These are phyloP conservation scores for Spodoptera picta DNA, from an alignment of 2,888 invertebrate genomes.

Conservation along the genomic window DNA sequence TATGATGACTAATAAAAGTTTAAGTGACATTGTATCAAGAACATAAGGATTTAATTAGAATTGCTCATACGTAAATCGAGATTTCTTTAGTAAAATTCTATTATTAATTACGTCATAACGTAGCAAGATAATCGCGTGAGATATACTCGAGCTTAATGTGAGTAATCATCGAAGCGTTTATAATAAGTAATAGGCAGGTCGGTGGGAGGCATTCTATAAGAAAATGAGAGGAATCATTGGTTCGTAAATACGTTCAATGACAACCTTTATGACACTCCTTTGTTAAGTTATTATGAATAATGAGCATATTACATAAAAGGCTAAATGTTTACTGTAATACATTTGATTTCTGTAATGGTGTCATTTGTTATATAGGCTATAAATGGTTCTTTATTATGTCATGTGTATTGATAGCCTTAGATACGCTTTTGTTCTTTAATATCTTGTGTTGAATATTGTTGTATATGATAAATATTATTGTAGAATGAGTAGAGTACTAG, in stretches of 20 bases:
- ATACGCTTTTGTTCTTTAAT: too few species aligned
- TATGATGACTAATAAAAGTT: too few species aligned
- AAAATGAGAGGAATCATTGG: constrained; percentile 70
- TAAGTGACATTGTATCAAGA: too few species aligned
- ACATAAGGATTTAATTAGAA: too few species aligned
- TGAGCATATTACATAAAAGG: constrained; percentile 32
- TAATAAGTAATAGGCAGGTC: constrained; percentile 61
- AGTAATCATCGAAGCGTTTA: constrained; percentile 68
- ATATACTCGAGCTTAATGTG: constrained; percentile 61
- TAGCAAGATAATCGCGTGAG: constrained; percentile 56
- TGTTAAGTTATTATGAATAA: constrained; percentile 46
- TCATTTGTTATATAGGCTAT: constrained; percentile 25
- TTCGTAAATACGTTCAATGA: constrained; percentile 66
- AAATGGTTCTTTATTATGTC: constrained; percentile 12
- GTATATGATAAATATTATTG: background rate
- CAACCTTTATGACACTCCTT: constrained; percentile 48
- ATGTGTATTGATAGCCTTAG: constrained; percentile 7
- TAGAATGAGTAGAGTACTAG: too few species aligned
- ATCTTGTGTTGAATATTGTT: constrained; percentile 19
- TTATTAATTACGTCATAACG: constrained; percentile 13
- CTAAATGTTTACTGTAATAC: constrained; percentile 30
- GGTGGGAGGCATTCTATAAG: constrained; percentile 67
- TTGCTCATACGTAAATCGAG: too few species aligned
- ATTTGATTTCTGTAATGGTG: constrained; percentile 31
- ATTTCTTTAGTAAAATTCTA: background rate